A percentile compares a stretch with the other conserved stretches of the same genome.
phyloP scores from a whole-genome alignment of 1,140 invertebrate genomes.

The Galendromus occidentalis region DNA sequence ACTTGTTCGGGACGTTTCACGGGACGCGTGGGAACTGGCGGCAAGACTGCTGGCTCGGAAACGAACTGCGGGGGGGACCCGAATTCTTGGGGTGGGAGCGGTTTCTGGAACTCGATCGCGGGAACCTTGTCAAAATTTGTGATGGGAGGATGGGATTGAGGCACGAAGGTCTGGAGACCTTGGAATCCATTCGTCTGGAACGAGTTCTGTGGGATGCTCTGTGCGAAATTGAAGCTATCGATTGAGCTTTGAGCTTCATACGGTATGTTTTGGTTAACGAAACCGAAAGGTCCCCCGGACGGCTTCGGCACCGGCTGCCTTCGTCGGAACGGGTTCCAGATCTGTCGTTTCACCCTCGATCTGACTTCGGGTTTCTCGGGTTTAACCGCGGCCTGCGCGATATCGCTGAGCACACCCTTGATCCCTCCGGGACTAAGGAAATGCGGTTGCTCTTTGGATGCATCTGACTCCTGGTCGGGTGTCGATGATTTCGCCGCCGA shows the following conservation, averaged over 20 bases:
- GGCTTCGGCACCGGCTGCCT: background rate
- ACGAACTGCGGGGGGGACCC: background rate
- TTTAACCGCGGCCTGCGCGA: background rate
- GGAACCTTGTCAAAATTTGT: background rate
- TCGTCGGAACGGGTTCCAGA: background rate
- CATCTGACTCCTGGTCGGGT: background rate
- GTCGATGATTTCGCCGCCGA: background rate
- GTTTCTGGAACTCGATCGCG: background rate
- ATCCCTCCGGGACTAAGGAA: background rate
- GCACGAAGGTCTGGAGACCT: background rate
- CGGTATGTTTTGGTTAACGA: background rate
- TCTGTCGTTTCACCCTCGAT: background rate
- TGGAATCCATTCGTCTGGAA: background rate
- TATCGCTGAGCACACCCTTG: background rate
- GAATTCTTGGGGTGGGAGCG: too few species aligned
- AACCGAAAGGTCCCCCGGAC: background rate
- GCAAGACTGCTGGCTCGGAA: background rate
- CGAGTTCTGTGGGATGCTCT: background rate
- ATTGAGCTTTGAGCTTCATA: background rate
- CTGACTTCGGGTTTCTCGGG: background rate
- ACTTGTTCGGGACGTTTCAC: background rate
- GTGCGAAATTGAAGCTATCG: conserved; percentile 1
- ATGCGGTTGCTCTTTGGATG: background rate
- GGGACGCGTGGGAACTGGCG: background rate
- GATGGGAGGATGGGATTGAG: background rate